phyloP scores from a whole-genome alignment of 1,140 invertebrate genomes.

The Samia ricini region DNA sequence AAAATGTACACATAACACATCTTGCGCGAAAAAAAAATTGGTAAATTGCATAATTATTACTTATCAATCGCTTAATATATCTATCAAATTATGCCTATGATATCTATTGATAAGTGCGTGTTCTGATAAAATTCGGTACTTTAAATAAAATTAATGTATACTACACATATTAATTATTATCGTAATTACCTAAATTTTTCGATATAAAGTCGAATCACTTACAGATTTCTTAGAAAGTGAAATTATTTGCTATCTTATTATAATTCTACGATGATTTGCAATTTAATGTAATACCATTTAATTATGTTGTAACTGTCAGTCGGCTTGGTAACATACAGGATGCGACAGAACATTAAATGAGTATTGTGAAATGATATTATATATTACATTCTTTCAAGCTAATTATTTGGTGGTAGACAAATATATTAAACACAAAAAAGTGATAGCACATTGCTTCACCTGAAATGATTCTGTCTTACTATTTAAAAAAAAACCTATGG shows the following conservation, averaged over 20 bases:
- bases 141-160: not conserved
- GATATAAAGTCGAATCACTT: not conserved
- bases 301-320: too few relatives aligned
- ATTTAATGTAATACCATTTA: too few relatives aligned
- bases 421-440: too few relatives aligned
- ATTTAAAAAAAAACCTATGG: too few relatives aligned
- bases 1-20: too few relatives aligned
- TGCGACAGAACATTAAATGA: too few relatives aligned
- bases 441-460: too few relatives aligned
- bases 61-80: not conserved
- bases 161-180: not conserved
- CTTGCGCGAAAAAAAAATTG: not conserved
- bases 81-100: not conserved
- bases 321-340: too few relatives aligned
- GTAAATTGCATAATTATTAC: not conserved
- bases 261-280: not conserved
- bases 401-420: too few relatives aligned
- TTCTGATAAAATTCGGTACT: not conserved
- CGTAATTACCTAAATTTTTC: not conserved
- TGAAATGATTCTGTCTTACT: too few relatives aligned
- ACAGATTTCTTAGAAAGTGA: not conserved
- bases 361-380: too few relatives aligned
- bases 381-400: too few relatives aligned
- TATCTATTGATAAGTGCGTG: not conserved
- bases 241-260: not conserved